Evolutionary conservation across 2,888 invertebrate genomes (phyloP).

Genomic region (Epicampocera succincta): DNA sequence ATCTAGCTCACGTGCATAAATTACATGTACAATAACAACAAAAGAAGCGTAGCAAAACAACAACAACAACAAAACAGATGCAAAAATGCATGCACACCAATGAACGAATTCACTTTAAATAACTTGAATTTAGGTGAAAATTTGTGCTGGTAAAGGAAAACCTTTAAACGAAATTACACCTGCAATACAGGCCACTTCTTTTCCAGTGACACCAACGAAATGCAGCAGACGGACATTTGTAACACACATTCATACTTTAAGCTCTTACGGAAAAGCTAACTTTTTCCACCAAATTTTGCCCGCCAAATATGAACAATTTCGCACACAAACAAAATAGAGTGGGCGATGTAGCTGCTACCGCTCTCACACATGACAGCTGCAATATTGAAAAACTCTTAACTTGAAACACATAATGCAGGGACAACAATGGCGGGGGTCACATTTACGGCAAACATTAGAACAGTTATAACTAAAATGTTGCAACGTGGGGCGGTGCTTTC

Average conservation of each 20-base stretch:
- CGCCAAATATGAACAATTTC: constrained; percentile 28
- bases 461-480: neutral
- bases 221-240: neutral
- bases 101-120: constrained; percentile 4
- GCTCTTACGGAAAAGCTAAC: neutral
- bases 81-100: constrained; percentile 19
- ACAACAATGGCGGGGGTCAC: constrained; percentile 26
- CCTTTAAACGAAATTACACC: constrained; percentile 2
- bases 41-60: neutral
- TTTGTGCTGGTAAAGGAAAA: neutral
- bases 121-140: constrained; percentile 35
- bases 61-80: constrained; percentile 33
- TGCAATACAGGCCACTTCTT: constrained; percentile 12
- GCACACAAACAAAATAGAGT: constrained; percentile 1
- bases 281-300: constrained; percentile 25
- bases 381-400: constrained; percentile 40
- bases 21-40: constrained; percentile 24
- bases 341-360: neutral
- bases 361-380: neutral
- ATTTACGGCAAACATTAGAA: neutral
- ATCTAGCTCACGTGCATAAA: constrained; percentile 59
- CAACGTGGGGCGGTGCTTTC: neutral
- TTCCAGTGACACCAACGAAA: constrained; percentile 43
- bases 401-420: constrained; percentile 1
- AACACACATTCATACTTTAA: neutral